Evolutionary conservation across 2,113 vertebrate genomes (phyloP), one percentile per base, ranked within the genome.

Genomic region (Daphoenositta chrysoptera): DNA sequence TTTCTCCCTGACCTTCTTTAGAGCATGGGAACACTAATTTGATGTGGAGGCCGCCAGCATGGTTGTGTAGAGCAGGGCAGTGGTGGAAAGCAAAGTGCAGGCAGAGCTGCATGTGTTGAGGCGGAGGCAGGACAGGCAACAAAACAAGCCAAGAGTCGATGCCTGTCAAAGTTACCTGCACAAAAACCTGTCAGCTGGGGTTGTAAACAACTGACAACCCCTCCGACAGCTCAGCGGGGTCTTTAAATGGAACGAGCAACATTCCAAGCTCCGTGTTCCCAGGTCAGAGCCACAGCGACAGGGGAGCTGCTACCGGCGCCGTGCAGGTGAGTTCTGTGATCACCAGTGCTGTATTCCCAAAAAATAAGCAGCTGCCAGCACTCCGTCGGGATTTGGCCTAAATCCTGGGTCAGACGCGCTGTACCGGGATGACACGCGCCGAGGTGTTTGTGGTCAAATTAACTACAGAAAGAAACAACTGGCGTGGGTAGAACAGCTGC

Each of bases 21-120:
- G 65, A 45, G 22, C 22, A 48, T 3, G 8, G 16, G 15, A 83
- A 35, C 30, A 50, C 16, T 12, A 0, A 4, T 15, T 20, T 26
- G 11, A 58, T 8, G 9, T 8, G 13, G 22, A 10, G 28, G 42
- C 31, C 50, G 56, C 18, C 33, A 14, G 81, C 22, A 9, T 0
- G 26, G 77, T 64, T 18, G 5, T 0, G 17, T 2, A 17, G n/a
- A 53, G 10, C 2, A 44, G 8, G 7, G 42, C 7, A 50, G 7
- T 2, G 15, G 33, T 2, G 13, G 42, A 17, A 48, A 15, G 35
- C 20, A 40, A 47, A 47, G 20, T 15, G 42, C 24, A 76, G 28
- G 31, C 0, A 0, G 21, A 18, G 54, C 80, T 15, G 26, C 0
- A 0, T 1, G 17, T 3, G 24, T 3, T 0, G 3, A 45, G 33